Conservation (phyloP, 2,888 invertebrate genomes). For the Aleiodes testaceus region DNA sequence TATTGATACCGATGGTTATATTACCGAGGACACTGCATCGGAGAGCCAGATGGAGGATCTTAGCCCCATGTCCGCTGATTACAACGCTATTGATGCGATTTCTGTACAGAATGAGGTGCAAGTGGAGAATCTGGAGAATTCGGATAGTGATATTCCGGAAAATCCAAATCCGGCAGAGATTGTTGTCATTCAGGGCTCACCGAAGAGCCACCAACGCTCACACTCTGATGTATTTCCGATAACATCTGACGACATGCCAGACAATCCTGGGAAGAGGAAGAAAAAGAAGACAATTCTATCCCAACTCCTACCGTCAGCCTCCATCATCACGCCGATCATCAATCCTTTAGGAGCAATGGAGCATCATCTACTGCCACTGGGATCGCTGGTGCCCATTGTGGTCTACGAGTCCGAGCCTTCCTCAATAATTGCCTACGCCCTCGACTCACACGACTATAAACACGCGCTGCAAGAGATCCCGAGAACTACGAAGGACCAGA, state of each 20-base stretch:
- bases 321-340: constrained; percentile 72
- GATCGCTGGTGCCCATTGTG: constrained; percentile 78
- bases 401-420: constrained; percentile 88
- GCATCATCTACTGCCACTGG: constrained; percentile 80
- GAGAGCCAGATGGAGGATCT: constrained; percentile 70
- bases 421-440: constrained; percentile 88
- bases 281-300: constrained; percentile 81
- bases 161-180: constrained; percentile 64
- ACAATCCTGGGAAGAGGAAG: constrained; percentile 62
- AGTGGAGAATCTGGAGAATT: constrained; percentile 60
- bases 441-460: constrained; percentile 83
- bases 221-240: constrained; percentile 70
- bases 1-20: constrained; percentile 65
- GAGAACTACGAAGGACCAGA: constrained; percentile 68
- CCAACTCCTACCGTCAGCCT: constrained; percentile 78
- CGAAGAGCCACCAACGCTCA: constrained; percentile 71
- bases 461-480: constrained; percentile 75
- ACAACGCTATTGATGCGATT: constrained; percentile 68
- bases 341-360: constrained; percentile 80
- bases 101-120: constrained; percentile 58
- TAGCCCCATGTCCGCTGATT: constrained; percentile 70
- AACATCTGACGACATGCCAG: constrained; percentile 61
- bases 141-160: constrained; percentile 60
- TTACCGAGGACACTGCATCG: constrained; percentile 68
- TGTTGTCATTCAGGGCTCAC: constrained; percentile 62